Base-by-base conservation (phyloP, 2,113 vertebrate species). In the Amblyopsis rosae region DNA sequence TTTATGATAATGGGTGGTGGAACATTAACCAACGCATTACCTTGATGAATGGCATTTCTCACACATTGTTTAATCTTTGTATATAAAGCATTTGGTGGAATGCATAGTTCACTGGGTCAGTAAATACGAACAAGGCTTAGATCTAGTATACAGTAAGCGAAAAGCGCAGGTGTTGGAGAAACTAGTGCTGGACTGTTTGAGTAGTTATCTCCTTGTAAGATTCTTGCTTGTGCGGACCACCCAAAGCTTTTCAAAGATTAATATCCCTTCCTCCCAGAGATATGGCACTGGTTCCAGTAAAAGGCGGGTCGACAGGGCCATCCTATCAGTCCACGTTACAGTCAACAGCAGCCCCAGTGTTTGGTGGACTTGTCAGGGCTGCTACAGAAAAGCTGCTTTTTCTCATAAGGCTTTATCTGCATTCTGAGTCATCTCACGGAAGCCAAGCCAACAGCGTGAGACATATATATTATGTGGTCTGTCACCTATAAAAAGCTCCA, bases 221-320 rank as follows among this genome's bases (percentile, higher is more conserved):
- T 72, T 35, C 35, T 3, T 67, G 63, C 69, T 62, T 76, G 35
- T 48, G 65, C 60, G 71, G 91, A 90, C 91, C 92, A 93, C 91
- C 92, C 90, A 92, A 81, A 83, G 47, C 2, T 64, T 81, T 84
- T 83, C 85, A 35, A 77, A 82, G 53, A 77, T 74, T 73, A 91
- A 89, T 88, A 91, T 89, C 72, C 76, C 85, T 88, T 90, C 86
- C 85, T 88, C 53, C 47, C 66, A 70, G 65, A 76, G 86, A 90
- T 88, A 87, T 33, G 75, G 73, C 32, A 41, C 49, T 13, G 65
- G 73, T 81, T 85, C 70, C 57, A 69, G 51, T 73, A 12, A 17
- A 81, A 70, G 56, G 74, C 62, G 69, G 49, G 59, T 64, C 67
- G 71, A 64, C 26, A 4, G 73, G 73, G 69, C 67, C 65, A 59